Conservation (phyloP, 2,888 invertebrate genomes). For the Aromia moschata region DNA sequence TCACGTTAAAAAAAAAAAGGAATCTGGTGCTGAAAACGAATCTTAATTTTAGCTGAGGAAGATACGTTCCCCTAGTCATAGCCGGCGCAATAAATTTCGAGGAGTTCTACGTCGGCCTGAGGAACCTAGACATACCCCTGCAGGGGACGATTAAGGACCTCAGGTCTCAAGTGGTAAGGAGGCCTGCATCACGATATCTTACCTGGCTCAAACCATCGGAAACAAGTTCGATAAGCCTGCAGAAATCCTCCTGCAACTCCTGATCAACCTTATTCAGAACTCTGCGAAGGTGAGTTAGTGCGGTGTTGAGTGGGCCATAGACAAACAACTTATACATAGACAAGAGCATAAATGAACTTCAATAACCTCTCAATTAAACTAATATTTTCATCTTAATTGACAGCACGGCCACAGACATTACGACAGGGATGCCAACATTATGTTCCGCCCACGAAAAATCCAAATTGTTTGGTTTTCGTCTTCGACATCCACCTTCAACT, state of each 20-base stretch:
- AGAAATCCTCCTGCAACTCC: constrained; percentile 80
- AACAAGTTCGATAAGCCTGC: constrained; percentile 87
- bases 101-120: constrained; percentile 80
- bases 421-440: too few relatives aligned
- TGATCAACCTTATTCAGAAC: constrained; percentile 93
- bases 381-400: too few relatives aligned
- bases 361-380: too few relatives aligned
- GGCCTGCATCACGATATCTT: constrained; percentile 94
- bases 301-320: too few relatives aligned
- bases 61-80: constrained; percentile 68
- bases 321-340: too few relatives aligned
- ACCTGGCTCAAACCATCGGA: constrained; percentile 85
- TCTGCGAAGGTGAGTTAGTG: constrained; percentile 91
- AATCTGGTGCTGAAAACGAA: too few relatives aligned
- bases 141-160: constrained; percentile 86
- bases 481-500: too few relatives aligned
- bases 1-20: too few relatives aligned
- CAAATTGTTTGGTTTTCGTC: too few relatives aligned
- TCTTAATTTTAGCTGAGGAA: constrained; percentile 75
- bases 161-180: constrained; percentile 91
- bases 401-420: too few relatives aligned
- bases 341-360: too few relatives aligned
- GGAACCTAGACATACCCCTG: constrained; percentile 82
- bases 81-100: constrained; percentile 78
- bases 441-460: too few relatives aligned